Conservation (phyloP, 30 jellyfish, hydroid and myxozoan genomes). For the Chironex yamaguchii region DNA sequence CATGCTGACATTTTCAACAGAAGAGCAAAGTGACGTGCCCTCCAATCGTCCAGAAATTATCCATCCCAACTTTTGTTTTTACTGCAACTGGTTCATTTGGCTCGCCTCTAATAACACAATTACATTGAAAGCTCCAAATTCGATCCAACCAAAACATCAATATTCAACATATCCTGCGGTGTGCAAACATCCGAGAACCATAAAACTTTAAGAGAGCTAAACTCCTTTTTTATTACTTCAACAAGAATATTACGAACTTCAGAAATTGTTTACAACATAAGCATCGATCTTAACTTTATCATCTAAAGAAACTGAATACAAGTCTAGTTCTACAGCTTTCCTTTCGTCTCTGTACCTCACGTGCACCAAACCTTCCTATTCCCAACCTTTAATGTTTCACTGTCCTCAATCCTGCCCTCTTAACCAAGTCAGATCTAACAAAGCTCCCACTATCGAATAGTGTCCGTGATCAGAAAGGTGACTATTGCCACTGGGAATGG, state of each 20-base stretch:
- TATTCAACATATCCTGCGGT: neutral
- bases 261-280: neutral
- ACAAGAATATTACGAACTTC: neutral
- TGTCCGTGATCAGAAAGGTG: too few species aligned
- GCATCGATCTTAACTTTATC: neutral
- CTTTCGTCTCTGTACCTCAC: conserved; percentile 2
- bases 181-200: conserved; percentile 19
- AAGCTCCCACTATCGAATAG: conserved; percentile 24
- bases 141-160: conserved; percentile 10
- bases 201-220: neutral
- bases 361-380: conserved; percentile 1
- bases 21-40: neutral
- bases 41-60: neutral
- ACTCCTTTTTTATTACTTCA: neutral
- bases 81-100: neutral
- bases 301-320: neutral
- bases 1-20: neutral
- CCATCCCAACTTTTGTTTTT: neutral
- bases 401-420: neutral
- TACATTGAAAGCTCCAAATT: too few species aligned
- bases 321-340: neutral
- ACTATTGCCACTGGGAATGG: too few species aligned
- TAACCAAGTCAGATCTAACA: neutral
- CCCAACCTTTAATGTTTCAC: neutral
- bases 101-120: neutral